Conservation (phyloP, 2,113 vertebrate genomes). For the Centropus bengalensis region DNA sequence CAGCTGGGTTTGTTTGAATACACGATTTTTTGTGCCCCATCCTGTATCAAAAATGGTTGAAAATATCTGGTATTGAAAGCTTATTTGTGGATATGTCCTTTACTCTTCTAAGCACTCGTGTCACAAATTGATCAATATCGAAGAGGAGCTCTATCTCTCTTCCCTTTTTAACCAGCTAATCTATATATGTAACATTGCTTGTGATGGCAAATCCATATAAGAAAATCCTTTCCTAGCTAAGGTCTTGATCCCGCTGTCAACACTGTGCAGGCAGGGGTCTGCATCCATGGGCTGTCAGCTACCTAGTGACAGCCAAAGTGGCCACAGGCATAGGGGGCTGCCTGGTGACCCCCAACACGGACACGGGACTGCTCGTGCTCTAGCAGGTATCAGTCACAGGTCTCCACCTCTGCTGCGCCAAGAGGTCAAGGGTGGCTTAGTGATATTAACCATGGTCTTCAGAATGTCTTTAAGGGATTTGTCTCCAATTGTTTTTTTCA, state of each 20-base stretch:
- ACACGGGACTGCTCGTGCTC: neutral
- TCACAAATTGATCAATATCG: neutral
- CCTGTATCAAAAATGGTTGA: neutral
- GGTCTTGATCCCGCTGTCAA: fast-evolving
- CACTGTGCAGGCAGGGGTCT: neutral
- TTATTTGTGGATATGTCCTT: neutral
- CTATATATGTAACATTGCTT: fast-evolving
- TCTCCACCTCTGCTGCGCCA: neutral
- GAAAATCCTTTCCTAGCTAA: neutral
- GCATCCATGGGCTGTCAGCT: fast-evolving
- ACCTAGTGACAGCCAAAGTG: fast-evolving
- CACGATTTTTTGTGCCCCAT: neutral
- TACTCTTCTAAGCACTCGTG: neutral
- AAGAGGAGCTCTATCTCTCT: neutral
- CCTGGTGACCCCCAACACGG: fast-evolving
- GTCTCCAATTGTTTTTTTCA: neutral
- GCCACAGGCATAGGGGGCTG: neutral
- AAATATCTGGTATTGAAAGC: neutral
- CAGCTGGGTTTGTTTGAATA: neutral
- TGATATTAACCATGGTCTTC: fast-evolving
- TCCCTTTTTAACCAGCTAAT: neutral
- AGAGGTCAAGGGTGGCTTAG: neutral
- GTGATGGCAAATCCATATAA: neutral
- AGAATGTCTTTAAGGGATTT: neutral
- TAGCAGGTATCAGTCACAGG: fast-evolving